Base-by-base conservation (phyloP, 2,888 invertebrate genomes). In the Arge pagana region DNA sequence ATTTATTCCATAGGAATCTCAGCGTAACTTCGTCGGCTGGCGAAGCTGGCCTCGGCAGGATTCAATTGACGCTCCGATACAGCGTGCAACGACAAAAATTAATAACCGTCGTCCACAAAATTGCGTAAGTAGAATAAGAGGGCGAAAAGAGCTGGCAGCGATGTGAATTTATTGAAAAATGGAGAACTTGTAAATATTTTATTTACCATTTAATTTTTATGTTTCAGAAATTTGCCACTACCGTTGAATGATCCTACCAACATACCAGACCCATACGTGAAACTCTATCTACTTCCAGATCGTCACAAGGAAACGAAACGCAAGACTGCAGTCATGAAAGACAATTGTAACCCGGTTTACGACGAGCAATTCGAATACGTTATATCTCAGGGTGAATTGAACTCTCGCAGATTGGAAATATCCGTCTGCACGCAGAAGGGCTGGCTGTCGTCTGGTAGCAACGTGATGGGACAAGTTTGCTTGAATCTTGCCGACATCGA, bases 311-410 rank as follows among this genome's bases (percentile, higher is more conserved):
- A 93, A 59, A 87, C 90, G 0, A 94, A 94, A 76, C 84, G 93
- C 36, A 93, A 93, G 78, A 94, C 94, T 10, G 83, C 82, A 61
- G 88, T 90, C 10, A 79, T 90, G 55, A 94, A 93, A 72, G 93
- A 96, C 75, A 93, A 87, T 70, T 93, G 93, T 69, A 92, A 91
- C 81, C 95, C 96, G 0, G 83, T 89, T 19, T 96, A 88, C 74
- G 95, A 96, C 76, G 92, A 94, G 71, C 88, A 88, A 62, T 94
- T 95, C 71, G 95, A 96, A 74, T 96, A 93, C 80, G 80, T 88
- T 37, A 86, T 95, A 59, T 90, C 90, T 1, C 84, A 87, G 61
- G 87, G 87, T 2, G 95, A 95, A 72, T 77, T 95, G 48, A 83
- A 85, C 65, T 84, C 84, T 37, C 83, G 88, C 11, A 87, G 88